These are phyloP conservation scores for Pelobates cultripes DNA, from an alignment of 2,797 vertebrate species.

Conservation along the genomic window DNA sequence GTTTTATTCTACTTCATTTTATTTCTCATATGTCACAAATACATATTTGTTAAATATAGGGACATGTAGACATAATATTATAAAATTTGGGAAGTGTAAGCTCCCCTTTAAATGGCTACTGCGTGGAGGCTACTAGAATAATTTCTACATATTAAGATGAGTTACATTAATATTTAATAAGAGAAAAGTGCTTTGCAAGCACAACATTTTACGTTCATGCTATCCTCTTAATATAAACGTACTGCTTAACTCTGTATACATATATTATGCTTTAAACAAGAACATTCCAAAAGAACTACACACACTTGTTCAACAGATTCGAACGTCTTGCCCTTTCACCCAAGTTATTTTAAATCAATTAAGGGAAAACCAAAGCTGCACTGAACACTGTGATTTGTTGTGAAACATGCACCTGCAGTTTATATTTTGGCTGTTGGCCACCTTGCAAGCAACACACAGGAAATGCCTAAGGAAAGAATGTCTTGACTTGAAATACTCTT, in stretches of 20 bases:
- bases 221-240: too few relatives aligned
- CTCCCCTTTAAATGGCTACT: too few relatives aligned
- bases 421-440: conserved; percentile 14
- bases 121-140: too few relatives aligned
- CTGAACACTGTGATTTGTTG: conserved; percentile 9
- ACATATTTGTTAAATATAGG: too few relatives aligned
- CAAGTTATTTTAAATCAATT: conserved; percentile 21
- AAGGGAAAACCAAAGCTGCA: neutral
- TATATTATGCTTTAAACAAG: neutral
- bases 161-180: too few relatives aligned
- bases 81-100: too few relatives aligned
- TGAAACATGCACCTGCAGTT: conserved; percentile 28
- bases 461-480: conserved; percentile 5
- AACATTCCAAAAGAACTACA: conserved; percentile 14
- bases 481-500: neutral
- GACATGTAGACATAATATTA: too few relatives aligned
- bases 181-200: too few relatives aligned
- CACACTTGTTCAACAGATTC: neutral
- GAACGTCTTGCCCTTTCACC: conserved; percentile 4
- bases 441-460: conserved; percentile 4
- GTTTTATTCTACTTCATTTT: too few relatives aligned
- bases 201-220: too few relatives aligned
- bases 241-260: neutral
- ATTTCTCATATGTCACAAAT: too few relatives aligned
- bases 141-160: too few relatives aligned